These are phyloP conservation scores for Amphimallon solstitiale DNA, from an alignment of 2,888 invertebrate genomes.

Conservation along the genomic window DNA sequence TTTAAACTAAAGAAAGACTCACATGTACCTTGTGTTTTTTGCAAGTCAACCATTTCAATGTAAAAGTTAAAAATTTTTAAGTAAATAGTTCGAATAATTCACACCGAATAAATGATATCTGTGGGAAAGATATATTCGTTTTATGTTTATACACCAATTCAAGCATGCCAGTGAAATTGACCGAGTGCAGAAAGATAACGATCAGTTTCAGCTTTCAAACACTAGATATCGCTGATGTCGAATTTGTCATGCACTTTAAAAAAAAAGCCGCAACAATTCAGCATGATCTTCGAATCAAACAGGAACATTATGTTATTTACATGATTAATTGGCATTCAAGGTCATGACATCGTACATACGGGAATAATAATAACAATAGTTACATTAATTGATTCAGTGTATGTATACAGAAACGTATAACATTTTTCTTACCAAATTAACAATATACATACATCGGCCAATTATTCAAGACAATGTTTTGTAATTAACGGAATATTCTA, in stretches of 20 bases:
- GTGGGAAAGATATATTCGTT: background rate
- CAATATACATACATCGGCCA: too few species aligned
- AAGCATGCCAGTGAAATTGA: constrained; percentile 11
- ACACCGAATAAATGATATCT: background rate
- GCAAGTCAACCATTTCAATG: background rate
- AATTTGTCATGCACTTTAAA: constrained; percentile 53
- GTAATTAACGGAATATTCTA: too few species aligned
- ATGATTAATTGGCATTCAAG: constrained; percentile 50
- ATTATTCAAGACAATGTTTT: too few species aligned
- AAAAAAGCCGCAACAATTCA: constrained; percentile 55
- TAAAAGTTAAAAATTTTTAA: background rate
- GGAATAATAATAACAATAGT: constrained; percentile 1
- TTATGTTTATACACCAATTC: constrained; percentile 16
- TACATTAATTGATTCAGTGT: constrained; percentile 1
- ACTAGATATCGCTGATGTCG: constrained; percentile 60
- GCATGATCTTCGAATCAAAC: constrained; percentile 58
- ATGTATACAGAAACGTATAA: background rate
- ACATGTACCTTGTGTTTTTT: too few species aligned
- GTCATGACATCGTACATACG: constrained; percentile 30
- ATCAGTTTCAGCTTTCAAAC: constrained; percentile 59
- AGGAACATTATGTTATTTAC: constrained; percentile 62
- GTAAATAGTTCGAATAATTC: too few species aligned
- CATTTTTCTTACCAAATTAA: too few species aligned
- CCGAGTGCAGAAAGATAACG: constrained; percentile 5
- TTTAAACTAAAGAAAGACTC: too few species aligned